Conservation (phyloP, 2,888 invertebrate species). For the Netelia melanura region DNA sequence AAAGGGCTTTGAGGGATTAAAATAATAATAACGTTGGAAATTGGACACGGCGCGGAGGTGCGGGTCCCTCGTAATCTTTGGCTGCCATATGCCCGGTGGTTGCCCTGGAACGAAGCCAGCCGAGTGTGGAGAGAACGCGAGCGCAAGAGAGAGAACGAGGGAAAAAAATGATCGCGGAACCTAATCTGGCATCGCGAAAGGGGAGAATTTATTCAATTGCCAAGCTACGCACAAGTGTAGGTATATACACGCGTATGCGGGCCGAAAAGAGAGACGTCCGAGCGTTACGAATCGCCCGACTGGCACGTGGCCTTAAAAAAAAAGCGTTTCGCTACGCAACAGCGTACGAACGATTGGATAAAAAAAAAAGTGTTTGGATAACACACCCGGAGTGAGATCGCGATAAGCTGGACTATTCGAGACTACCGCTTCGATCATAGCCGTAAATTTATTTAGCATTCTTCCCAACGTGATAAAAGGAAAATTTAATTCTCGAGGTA, state of each 20-base stretch:
- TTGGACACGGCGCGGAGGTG: conserved; percentile 79
- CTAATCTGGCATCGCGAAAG: conserved; percentile 80
- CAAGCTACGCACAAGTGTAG: conserved; percentile 61
- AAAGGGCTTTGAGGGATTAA: conserved; percentile 78
- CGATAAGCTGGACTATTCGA: conserved; percentile 60
- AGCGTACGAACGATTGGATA: conserved; percentile 21
- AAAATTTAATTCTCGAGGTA: too few relatives aligned
- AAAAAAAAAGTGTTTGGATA: conserved; percentile 68
- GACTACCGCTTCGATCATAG: conserved; percentile 62
- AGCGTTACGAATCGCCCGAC: conserved; percentile 64
- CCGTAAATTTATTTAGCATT: conserved; percentile 59
- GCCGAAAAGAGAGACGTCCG: conserved; percentile 53
- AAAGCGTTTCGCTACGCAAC: conserved; percentile 23
- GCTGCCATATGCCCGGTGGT: conserved; percentile 79
- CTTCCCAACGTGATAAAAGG: not conserved
- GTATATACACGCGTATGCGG: conserved; percentile 40
- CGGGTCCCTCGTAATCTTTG: conserved; percentile 81
- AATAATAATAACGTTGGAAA: conserved; percentile 82
- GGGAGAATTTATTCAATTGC: conserved; percentile 82
- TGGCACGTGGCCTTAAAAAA: conserved; percentile 68
- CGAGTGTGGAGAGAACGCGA: conserved; percentile 69
- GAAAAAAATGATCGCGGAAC: conserved; percentile 78
- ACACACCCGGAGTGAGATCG: conserved; percentile 48
- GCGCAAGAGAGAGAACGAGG: conserved; percentile 24
- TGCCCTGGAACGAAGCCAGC: conserved; percentile 80